A percentile compares a stretch with the other conserved stretches of the same genome.
phyloP scores from a whole-genome alignment of 2,888 invertebrate species.

The Bembecia ichneumoniformis region DNA sequence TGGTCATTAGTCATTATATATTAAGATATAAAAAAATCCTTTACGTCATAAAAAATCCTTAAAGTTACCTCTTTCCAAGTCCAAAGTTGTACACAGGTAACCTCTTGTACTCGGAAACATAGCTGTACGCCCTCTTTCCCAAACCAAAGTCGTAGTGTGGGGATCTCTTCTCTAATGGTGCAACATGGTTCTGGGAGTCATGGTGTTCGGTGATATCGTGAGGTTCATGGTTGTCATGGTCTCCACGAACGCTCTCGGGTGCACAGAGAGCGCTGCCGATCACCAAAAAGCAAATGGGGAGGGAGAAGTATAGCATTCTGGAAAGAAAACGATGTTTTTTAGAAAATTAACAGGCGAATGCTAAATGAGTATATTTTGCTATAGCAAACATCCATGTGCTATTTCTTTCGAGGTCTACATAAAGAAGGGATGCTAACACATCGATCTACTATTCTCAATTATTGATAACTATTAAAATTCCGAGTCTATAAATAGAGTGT shows the following conservation, averaged over 20 bases:
- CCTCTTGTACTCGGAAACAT: slow-evolving; percentile 76
- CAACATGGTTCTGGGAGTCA: slow-evolving; percentile 16
- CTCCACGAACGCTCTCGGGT: slow-evolving; percentile 42
- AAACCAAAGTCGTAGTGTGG: slow-evolving; percentile 71
- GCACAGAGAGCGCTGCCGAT: slow-evolving; percentile 44
- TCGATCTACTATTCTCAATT: too few relatives aligned
- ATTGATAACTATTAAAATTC: too few relatives aligned
- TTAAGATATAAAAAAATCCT: too few relatives aligned
- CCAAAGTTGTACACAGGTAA: slow-evolving; percentile 74
- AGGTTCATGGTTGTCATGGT: slow-evolving; percentile 16
- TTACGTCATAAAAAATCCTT: background rate
- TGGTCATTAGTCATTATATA: too few relatives aligned
- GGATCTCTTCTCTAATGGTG: slow-evolving; percentile 49
- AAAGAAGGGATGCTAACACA: too few relatives aligned
- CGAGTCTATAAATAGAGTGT: too few relatives aligned
- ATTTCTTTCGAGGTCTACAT: too few relatives aligned
- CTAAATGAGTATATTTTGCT: too few relatives aligned
- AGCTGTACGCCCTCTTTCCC: slow-evolving; percentile 72
- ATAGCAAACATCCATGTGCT: too few relatives aligned
- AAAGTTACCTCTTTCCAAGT: slow-evolving; percentile 64
- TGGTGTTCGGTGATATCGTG: slow-evolving; percentile 13
- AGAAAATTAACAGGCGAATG: background rate
- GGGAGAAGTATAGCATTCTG: slow-evolving; percentile 52
- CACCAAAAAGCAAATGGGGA: slow-evolving; percentile 41
- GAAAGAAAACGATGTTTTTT: slow-evolving; percentile 17